Conservation (phyloP, 2,888 invertebrate genomes). For the Laothoe populi region DNA sequence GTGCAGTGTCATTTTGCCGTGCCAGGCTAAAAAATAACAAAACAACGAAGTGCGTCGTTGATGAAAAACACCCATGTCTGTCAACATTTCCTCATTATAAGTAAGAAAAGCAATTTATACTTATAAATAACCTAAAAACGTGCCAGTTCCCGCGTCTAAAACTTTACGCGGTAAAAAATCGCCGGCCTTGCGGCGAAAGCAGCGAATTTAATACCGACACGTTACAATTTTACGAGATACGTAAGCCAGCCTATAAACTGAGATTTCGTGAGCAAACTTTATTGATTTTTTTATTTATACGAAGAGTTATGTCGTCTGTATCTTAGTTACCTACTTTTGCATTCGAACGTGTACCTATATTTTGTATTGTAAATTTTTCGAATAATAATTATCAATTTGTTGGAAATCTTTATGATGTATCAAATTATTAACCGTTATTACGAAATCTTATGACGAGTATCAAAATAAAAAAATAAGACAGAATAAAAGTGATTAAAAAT, state of each 20-base stretch:
- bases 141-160: conserved; percentile 9
- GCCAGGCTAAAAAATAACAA: too few species aligned
- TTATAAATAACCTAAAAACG: conserved; percentile 20
- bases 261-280: conserved; percentile 27
- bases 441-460: conserved; percentile 81
- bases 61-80: too few species aligned
- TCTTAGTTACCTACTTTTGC: background rate
- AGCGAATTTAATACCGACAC: conserved; percentile 40
- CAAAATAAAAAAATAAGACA: conserved; percentile 64
- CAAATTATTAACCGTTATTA: conserved; percentile 71
- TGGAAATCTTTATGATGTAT: conserved; percentile 63
- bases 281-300: conserved; percentile 22
- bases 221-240: conserved; percentile 42
- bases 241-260: conserved; percentile 37
- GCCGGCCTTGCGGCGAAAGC: conserved; percentile 16
- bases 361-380: conserved; percentile 48
- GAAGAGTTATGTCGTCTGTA: background rate
- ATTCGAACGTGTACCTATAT: conserved; percentile 37
- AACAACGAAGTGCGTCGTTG: too few species aligned
- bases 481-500: conserved; percentile 72
- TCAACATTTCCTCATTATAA: conserved; percentile 18
- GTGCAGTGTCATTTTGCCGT: too few species aligned
- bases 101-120: conserved; percentile 17
- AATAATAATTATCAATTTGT: conserved; percentile 56
- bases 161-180: conserved; percentile 12